Evolutionary conservation across 2,888 invertebrate genomes (phyloP).

Genomic region (Lobophora halterata): DNA sequence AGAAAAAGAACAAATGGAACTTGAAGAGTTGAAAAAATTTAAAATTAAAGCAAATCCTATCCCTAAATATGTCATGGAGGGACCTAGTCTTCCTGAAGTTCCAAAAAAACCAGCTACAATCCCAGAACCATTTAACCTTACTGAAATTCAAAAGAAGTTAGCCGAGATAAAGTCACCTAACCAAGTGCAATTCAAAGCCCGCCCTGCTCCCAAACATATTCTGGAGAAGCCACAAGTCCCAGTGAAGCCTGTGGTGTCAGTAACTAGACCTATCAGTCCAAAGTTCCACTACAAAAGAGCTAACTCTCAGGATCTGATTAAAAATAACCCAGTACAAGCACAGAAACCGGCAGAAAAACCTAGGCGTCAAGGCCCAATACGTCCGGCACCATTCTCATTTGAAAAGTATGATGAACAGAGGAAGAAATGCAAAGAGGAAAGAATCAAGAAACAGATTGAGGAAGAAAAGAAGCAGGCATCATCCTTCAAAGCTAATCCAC

Average conservation of each 20-base stretch:
- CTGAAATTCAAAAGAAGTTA: slow-evolving; percentile 74
- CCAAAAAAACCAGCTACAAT: slow-evolving; percentile 79
- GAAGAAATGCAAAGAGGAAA: slow-evolving; percentile 80
- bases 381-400: slow-evolving; percentile 84
- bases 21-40: slow-evolving; percentile 83
- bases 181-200: slow-evolving; percentile 78
- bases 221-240: slow-evolving; percentile 65
- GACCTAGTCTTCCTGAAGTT: slow-evolving; percentile 71
- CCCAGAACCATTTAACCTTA: slow-evolving; percentile 84
- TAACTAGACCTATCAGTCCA: slow-evolving; percentile 56
- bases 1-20: slow-evolving; percentile 82
- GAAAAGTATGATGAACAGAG: slow-evolving; percentile 82
- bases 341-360: slow-evolving; percentile 41
- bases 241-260: slow-evolving; percentile 48
- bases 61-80: slow-evolving; percentile 80
- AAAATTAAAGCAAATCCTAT: slow-evolving; percentile 85
- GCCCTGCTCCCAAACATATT: slow-evolving; percentile 81
- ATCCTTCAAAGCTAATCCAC: slow-evolving; percentile 86
- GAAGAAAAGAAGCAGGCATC: slow-evolving; percentile 80
- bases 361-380: slow-evolving; percentile 51
- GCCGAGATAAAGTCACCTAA: slow-evolving; percentile 37
- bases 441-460: slow-evolving; percentile 80
- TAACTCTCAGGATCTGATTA: slow-evolving; percentile 43
- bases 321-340: slow-evolving; percentile 27
- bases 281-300: slow-evolving; percentile 60